These are phyloP conservation scores for Cyclopterus lumpus DNA, from an alignment of 2,797 vertebrate species.

Conservation along the genomic window DNA sequence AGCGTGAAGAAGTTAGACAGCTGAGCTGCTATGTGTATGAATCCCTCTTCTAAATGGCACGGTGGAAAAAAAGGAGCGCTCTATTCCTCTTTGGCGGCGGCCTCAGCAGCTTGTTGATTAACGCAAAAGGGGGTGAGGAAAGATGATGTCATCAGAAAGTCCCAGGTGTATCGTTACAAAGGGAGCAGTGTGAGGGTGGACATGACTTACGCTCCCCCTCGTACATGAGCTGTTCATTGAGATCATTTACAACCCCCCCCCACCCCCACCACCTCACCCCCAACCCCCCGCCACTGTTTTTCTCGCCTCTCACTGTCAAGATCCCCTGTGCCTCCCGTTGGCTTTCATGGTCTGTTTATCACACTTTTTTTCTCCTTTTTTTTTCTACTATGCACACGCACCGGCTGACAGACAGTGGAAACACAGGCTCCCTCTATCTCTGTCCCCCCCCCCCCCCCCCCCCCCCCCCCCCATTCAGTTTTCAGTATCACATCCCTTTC, in stretches of 20 bases:
- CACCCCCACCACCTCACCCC: constrained; percentile 2
- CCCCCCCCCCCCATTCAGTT: constrained; percentile 56
- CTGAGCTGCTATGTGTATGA: constrained; percentile 26
- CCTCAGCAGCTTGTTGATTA: constrained; percentile 54
- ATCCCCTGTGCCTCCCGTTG: constrained; percentile 47
- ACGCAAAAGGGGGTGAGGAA: constrained; percentile 27
- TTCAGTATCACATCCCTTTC: constrained; percentile 70
- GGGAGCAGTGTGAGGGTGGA: constrained; percentile 70
- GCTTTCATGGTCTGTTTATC: constrained; percentile 53
- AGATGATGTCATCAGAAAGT: constrained; percentile 75
- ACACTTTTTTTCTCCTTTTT: constrained; percentile 6
- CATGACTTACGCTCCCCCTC: constrained; percentile 32
- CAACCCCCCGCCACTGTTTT: constrained; percentile 30
- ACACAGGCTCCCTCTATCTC: constrained; percentile 70
- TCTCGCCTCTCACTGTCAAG: constrained; percentile 34
- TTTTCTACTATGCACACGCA: constrained; percentile 31
- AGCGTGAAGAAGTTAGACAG: constrained; percentile 51
- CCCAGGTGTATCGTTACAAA: constrained; percentile 82
- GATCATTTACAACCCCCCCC: constrained; percentile 40
- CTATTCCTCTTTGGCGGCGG: constrained; percentile 35
- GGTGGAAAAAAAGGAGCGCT: constrained; percentile 43
- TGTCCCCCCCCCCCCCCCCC: constrained; percentile 22
- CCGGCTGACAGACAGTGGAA: constrained; percentile 54
- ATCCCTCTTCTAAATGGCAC: constrained; percentile 43
- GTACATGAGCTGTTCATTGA: constrained; percentile 46